Conservation (phyloP, 2,888 invertebrate species). For the Lasioglossum figueresi region DNA sequence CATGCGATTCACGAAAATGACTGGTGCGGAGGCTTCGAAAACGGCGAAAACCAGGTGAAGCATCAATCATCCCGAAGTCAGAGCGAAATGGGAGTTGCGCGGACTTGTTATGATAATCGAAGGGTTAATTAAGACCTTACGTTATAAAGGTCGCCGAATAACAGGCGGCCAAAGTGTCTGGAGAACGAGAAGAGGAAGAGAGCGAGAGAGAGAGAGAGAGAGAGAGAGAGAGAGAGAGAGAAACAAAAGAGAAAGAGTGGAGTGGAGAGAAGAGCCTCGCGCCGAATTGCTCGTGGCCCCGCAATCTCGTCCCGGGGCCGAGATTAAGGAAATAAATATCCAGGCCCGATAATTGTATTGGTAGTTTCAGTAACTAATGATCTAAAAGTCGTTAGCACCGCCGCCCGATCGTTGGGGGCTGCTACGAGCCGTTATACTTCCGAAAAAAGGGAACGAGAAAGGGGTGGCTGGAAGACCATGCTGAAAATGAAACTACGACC, state of each 20-base stretch:
- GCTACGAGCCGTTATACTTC: constrained; percentile 70
- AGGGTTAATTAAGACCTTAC: constrained; percentile 66
- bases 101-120: constrained; percentile 66
- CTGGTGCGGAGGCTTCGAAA: background rate
- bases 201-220: background rate
- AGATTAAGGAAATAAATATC: constrained; percentile 83
- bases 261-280: constrained; percentile 49
- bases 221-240: background rate
- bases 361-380: constrained; percentile 84
- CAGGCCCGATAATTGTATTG: constrained; percentile 83
- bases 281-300: constrained; percentile 74
- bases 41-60: constrained; percentile 22
- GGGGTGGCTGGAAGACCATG: constrained; percentile 25
- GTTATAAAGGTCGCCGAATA: constrained; percentile 50
- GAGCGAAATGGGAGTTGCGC: background rate
- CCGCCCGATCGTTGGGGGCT: constrained; percentile 70
- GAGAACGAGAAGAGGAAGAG: constrained; percentile 9
- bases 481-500: constrained; percentile 77
- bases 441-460: background rate
- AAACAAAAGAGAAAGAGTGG: background rate
- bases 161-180: constrained; percentile 28
- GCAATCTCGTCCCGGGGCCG: constrained; percentile 76
- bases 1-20: background rate
- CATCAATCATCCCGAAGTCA: constrained; percentile 57
- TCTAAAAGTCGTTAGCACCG: constrained; percentile 82